Evolutionary conservation across 2,113 vertebrate genomes (phyloP).

Genomic region (Sorex fumeus): DNA sequence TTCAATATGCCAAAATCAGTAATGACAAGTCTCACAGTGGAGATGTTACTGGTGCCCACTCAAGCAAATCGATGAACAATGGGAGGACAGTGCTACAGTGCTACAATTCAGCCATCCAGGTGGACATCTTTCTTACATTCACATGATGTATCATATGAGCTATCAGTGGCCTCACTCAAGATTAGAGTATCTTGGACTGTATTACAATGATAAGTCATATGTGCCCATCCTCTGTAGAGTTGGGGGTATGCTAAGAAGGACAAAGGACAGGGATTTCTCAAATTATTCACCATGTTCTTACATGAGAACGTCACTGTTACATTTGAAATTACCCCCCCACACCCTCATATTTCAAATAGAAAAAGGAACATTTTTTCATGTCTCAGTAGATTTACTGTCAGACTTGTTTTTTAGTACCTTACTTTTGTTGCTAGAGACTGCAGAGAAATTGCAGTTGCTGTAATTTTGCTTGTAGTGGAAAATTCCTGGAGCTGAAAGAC

Average conservation of each 20-base stretch:
- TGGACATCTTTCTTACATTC: neutral
- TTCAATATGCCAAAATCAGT: too few relatives aligned
- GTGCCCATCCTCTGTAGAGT: neutral
- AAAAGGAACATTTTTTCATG: conserved; percentile 31
- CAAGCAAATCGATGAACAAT: too few relatives aligned
- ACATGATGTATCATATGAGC: neutral
- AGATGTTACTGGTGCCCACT: too few relatives aligned
- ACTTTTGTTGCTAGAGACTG: neutral
- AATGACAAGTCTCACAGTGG: too few relatives aligned
- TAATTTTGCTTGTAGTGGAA: neutral
- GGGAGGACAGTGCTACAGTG: too few relatives aligned
- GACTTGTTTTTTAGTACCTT: neutral
- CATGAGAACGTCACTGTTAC: conserved; percentile 27
- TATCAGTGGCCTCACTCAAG: neutral
- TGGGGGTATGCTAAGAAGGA: neutral
- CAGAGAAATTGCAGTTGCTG: neutral
- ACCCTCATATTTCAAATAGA: neutral
- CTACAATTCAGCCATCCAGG: neutral
- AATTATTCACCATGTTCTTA: neutral
- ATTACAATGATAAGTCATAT: neutral
- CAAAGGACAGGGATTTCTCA: neutral
- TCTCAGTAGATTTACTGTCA: neutral
- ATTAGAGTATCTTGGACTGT: neutral
- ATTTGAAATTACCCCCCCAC: conserved; percentile 21
- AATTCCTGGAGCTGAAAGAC: conserved; percentile 4